Evolutionary conservation across 2,797 vertebrate genomes (phyloP), one percentile per base, ranked within the genome.

Genomic region (Buceros bicornis): DNA sequence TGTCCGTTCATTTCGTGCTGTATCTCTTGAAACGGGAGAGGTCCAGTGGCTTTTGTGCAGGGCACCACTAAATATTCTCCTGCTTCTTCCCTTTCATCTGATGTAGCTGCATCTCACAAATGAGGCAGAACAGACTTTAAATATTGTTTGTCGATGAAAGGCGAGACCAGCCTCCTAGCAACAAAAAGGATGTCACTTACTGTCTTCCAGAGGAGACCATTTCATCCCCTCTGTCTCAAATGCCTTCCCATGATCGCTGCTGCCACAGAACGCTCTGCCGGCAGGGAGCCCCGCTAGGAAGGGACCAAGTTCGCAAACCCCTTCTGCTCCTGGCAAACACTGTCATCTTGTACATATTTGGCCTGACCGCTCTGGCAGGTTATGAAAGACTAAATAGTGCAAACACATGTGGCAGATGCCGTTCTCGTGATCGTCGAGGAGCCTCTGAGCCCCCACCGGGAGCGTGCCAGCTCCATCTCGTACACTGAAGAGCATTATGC

Each of bases 381-480:
- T 93, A 64, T 84, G 93, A 94, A 85, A 90, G 91, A 54, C 87
- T 77, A 84, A 94, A 72, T 35, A 65, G 67, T 87, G 89, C 93
- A 94, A 91, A 90, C 87, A 84, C 87, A 78, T 80, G 93, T 93
- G 74, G 85, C 88, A 97, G 97, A 93, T 93, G 94, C 95, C 5
- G 56, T 72, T 67, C 88, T 95, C 90, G 37, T 72, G 65, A 67
- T 70, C 72, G 82, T 18, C 1, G 61, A 78, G 87, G 85, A 87
- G 78, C 69, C 24, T 31, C 71, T 82, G 82, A 57, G 37, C 77
- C 83, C 35, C 60, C 81, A 69, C n/a, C 91, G 88, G 89, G 84
- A 83, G 61, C 13, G 16, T 89, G 81, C 94, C 80, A 82, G 64
- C 87, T 89, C 57, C 31, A 47, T 84, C 95, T 73, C 35, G 3